A percentile compares a stretch with the other conserved stretches of the same genome.
Conservation (phyloP, 2,797 vertebrate genomes). For the Pangasius krempfi region DNA sequence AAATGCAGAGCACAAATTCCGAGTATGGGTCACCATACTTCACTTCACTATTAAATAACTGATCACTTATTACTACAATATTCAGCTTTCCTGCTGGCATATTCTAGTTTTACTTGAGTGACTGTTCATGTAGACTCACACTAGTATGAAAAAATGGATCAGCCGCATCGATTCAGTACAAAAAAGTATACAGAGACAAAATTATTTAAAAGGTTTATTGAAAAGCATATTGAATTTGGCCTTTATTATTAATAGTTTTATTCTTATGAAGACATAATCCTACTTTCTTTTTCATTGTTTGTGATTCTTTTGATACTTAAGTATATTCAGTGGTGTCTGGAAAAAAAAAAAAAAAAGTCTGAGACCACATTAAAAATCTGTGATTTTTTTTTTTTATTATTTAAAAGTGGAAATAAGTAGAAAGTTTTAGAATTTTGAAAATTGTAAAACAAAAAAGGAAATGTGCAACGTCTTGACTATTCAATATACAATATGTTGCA, state of each 20-base stretch:
- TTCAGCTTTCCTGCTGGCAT: background rate
- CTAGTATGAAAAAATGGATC: background rate
- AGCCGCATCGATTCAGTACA: background rate
- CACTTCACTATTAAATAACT: too few relatives aligned
- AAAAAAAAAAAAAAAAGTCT: background rate
- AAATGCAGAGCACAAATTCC: too few relatives aligned
- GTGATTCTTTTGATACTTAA: background rate
- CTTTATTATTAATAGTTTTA: background rate
- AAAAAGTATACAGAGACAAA: background rate
- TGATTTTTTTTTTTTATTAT: background rate
- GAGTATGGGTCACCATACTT: too few relatives aligned
- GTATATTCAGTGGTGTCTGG: background rate
- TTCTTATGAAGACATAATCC: background rate
- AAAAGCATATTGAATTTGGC: background rate
- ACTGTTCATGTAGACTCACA: background rate
- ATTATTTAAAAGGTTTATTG: background rate
- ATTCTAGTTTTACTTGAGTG: background rate
- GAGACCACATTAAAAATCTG: background rate
- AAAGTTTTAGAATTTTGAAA: too few relatives aligned
- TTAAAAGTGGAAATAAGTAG: background rate
- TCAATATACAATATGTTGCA: background rate
- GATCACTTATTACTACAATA: slow-evolving; percentile 8
- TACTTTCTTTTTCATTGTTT: background rate
- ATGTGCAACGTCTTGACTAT: too few relatives aligned
- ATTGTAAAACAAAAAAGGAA: background rate